Evolutionary conservation across 1,140 invertebrate species (phyloP).

Genomic region (Lasioglossum baleicum): DNA sequence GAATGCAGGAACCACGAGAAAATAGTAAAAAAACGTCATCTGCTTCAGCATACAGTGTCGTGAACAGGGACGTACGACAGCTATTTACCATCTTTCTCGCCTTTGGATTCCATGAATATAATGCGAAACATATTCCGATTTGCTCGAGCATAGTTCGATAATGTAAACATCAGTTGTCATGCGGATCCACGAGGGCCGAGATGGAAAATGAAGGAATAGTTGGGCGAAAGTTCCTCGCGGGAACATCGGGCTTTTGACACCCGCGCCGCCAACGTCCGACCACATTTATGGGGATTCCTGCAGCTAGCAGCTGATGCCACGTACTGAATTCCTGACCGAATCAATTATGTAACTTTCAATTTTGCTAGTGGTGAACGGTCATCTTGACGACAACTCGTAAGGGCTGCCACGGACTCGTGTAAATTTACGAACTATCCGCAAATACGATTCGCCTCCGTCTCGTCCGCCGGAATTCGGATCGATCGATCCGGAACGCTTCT

Average conservation of each 20-base stretch:
- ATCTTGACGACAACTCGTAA: conserved; percentile 55
- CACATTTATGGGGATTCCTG: conserved; percentile 25
- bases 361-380: conserved; percentile 65
- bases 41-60: too few relatives aligned
- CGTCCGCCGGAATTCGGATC: conserved; percentile 32
- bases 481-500: conserved; percentile 40
- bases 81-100: not conserved
- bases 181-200: not conserved
- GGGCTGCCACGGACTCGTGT: conserved; percentile 55
- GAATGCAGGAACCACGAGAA: too few relatives aligned
- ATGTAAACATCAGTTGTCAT: conserved; percentile 15
- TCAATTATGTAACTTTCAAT: conserved; percentile 77
- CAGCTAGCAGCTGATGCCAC: conserved; percentile 47
- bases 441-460: conserved; percentile 23
- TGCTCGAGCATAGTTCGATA: not conserved
- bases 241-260: not conserved
- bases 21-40: too few relatives aligned
- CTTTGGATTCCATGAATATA: not conserved
- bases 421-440: conserved; percentile 67
- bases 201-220: conserved; percentile 14
- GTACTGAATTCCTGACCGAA: conserved; percentile 62
- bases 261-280: not conserved
- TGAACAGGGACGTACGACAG: too few relatives aligned
- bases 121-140: not conserved
- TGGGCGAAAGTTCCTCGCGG: conserved; percentile 1